Evolutionary conservation across 2,113 vertebrate species (phyloP), one percentile per base, ranked within the genome.

Genomic region (Entomyzon cyanotis): DNA sequence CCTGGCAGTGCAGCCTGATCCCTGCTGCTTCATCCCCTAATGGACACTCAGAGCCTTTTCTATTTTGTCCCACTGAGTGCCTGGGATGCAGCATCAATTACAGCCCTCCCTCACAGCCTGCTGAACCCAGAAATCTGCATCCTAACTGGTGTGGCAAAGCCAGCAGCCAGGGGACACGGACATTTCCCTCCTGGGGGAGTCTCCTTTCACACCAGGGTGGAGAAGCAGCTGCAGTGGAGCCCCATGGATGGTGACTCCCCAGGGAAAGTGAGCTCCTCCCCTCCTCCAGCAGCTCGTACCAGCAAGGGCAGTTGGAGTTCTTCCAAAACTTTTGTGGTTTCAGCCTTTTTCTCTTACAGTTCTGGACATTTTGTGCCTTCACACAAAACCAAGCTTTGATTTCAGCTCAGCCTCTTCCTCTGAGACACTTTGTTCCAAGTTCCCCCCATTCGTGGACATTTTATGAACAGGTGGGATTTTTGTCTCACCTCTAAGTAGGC

Each of bases 361-460:
- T 70, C 56, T 56, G 49, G n/a, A 75, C 24, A 39, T 74, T 84
- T 58, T 92, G 25, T 58, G 10, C 55, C 50, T 49, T 78, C 39
- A n/a, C 18, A 73, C 64, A 52, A 3, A 10, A 27, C 9, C 39
- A 10, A 1, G 12, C n/a, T 46, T 91, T 78, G 68, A 84, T 74
- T 94, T 89, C 80, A 62, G 64, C 80, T 84, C 87, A 83, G 49
- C 25, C n/a, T 68, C 52, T 58, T 42, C 21, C 25, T 75, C 86
- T 50, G 60, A 67, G 19, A 70, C 22, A 18, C 11, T 65, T 49
- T 53, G 50, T 70, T 84, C 82, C 33, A 33, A 67, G 46, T 25
- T 62, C 24, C 28, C 33, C 30, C 6, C 11, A 31, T 27, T 41
- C 24, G 11, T 9, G 20, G 58, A 35, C 28, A 21, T 47, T 46